Base-by-base conservation (phyloP, 1,140 invertebrate species). In the Orius insidiosus region DNA sequence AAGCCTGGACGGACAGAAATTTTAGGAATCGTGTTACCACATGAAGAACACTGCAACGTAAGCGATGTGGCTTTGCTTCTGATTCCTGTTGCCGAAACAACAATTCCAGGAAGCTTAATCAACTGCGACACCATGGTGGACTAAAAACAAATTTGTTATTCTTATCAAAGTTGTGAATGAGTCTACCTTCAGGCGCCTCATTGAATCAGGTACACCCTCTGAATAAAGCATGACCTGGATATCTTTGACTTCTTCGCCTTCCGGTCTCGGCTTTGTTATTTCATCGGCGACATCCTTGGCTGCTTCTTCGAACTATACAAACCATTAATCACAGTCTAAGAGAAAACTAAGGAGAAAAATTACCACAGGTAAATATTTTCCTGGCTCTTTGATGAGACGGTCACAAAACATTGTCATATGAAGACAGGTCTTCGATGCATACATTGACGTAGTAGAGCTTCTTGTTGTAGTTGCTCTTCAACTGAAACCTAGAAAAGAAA, bases 271-370 rank as follows among this genome's bases (percentile, higher is more conserved):
- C 13, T 78, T 70, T 16, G 93, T 98, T 2, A 99, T 67, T 67
- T 98, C 95, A 78, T 97, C 93, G 1, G 85, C 94, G 37, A 98
- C 85, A 65, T 97, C 92, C 63, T 80, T 93, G 0, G 90, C 90
- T 46, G 94, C 94, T 65, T 96, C 90, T 67, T 99, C 96, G 62
- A 99, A 85, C 62, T 78, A 54, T 14, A 56, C 3, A 11, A 11
- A 13, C 13, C 5, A 42, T 16, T 8, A 42, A 16, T 5, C 19
- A 13, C 18, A 5, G 18, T 7, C 32, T 33, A 7, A 7, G 6
- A 33, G n/a, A n/a, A 6, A 33, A n/a, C 32, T 7, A 33, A 33
- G 32, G 9, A 36, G 35, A 15, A 36, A 10, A 36, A 3, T 15
- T n/a, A 36, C n/a, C 3, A 11, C 30, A 44, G 10, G 10, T 18